Base-by-base conservation (phyloP, 2,888 invertebrate species). In the Oscheius sp. region DNA sequence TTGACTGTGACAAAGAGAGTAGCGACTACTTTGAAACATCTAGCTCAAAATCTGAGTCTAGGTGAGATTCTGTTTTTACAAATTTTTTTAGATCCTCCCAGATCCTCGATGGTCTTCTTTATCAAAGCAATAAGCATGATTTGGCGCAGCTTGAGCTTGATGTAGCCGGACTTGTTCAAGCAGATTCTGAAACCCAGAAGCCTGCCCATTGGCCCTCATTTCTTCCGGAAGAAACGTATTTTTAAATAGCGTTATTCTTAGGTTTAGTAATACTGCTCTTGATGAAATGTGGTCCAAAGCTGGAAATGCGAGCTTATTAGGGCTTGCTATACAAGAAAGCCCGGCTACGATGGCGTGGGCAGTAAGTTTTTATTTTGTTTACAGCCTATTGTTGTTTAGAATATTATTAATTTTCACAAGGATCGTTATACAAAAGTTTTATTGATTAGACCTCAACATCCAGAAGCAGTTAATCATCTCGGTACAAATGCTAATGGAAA, bases 91-190 rank as follows among this genome's bases (percentile, higher is more conserved):
- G 64, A 64, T 9, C 44, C 22, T n/a, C 51, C 51, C n/a, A n/a
- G n/a, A n/a, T n/a, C n/a, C 74, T 77, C 28, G 85, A 85, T 62
- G 82, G 77, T 1, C 67, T 75, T 33, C 67, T 68, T 26, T 85
- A 80, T 70, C 67, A 72, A 8, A 85, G 82, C 28, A 83, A 85
- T 71, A 85, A 84, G 45, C 78, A 83, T 63, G 74, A 82, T 33
- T 57, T 80, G 38, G 65, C 62, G 5, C 69, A 74, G 28, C 22
- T 78, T 62, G 73, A 71, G 32, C 62, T 68, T 17, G 75, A 80
- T 30, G 67, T 82, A 33, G 81, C 78, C n/a, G 78, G 71, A 2
- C 64, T 78, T 3, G 78, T 77, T 17, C 75, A 80, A 54, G 80
- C 73, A 17, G 84, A 84, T 67, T 78, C 62, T 22, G 67, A 75